A percentile compares a stretch with the other conserved stretches of the same genome.
Conservation (phyloP, 2,113 vertebrate genomes). For the Mola mola region DNA sequence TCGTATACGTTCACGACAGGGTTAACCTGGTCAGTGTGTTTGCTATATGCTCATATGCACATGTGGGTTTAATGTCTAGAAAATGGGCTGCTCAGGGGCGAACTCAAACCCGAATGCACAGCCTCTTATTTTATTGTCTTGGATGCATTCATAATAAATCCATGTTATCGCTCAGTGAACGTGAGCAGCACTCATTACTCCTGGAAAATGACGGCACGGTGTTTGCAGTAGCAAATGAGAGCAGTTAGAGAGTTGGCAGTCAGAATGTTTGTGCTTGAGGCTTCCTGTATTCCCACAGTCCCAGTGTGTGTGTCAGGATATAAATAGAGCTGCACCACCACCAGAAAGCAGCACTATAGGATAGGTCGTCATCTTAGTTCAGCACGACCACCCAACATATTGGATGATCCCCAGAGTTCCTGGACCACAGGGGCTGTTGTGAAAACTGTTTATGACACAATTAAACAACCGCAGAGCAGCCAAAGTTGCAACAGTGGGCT, state of each 20-base stretch:
- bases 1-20: slow-evolving; percentile 21
- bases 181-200: not conserved
- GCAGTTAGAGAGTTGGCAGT: slow-evolving; percentile 39
- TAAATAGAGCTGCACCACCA: slow-evolving; percentile 70
- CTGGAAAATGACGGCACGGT: slow-evolving; percentile 11
- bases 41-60: not conserved
- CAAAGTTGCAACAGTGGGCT: slow-evolving; percentile 15
- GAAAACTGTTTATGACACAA: not conserved
- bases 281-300: slow-evolving; percentile 56
- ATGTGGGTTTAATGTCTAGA: not conserved
- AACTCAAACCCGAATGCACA: not conserved
- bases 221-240: slow-evolving; percentile 40
- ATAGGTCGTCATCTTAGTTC: slow-evolving; percentile 18
- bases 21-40: slow-evolving; percentile 42
- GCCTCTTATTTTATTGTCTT: not conserved
- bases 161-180: not conserved
- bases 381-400: slow-evolving; percentile 30
- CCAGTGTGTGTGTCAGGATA: slow-evolving; percentile 58
- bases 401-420: slow-evolving; percentile 40
- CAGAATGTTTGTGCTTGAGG: slow-evolving; percentile 60
- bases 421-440: not conserved
- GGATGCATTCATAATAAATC: not conserved
- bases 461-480: not conserved
- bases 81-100: not conserved
- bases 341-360: slow-evolving; percentile 60